phyloP scores from a whole-genome alignment of 2,888 invertebrate genomes.

The Dicyrtomina minuta region DNA sequence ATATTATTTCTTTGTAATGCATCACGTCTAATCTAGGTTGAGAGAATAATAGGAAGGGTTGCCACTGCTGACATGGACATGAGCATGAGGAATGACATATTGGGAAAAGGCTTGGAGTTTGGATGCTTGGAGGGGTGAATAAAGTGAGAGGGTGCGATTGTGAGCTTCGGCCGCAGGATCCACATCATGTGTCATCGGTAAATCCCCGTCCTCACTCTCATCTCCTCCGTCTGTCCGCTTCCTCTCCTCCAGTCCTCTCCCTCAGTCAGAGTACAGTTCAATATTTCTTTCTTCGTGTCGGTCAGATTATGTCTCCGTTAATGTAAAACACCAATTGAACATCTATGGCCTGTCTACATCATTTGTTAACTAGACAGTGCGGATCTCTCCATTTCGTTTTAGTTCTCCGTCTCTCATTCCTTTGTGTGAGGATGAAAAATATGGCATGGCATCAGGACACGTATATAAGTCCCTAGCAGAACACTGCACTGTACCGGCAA shows the following conservation, averaged over 20 bases:
- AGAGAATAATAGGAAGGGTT: conserved; percentile 1
- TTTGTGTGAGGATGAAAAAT: too few relatives aligned
- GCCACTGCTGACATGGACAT: background rate
- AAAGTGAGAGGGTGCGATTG: conserved; percentile 1
- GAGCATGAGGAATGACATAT: background rate
- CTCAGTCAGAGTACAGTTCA: background rate
- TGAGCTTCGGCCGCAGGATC: background rate
- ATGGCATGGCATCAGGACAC: too few relatives aligned
- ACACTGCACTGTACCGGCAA: too few relatives aligned
- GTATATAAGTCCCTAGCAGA: too few relatives aligned
- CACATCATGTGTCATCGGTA: background rate
- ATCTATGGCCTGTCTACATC: conserved; percentile 7
- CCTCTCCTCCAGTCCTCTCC: too few relatives aligned
- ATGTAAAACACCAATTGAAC: conserved; percentile 14
- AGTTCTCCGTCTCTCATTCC: background rate
- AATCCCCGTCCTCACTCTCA: background rate
- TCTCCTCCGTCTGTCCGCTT: background rate
- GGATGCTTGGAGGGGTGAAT: background rate
- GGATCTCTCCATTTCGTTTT: too few relatives aligned
- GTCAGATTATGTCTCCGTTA: conserved; percentile 12
- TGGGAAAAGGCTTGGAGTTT: background rate
- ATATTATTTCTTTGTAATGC: too few relatives aligned
- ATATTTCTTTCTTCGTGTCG: background rate
- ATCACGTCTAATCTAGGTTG: background rate
- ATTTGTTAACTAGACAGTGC: background rate